phyloP scores from a whole-genome alignment of 2,888 invertebrate genomes.

The Lordiphosa fenestrarum region DNA sequence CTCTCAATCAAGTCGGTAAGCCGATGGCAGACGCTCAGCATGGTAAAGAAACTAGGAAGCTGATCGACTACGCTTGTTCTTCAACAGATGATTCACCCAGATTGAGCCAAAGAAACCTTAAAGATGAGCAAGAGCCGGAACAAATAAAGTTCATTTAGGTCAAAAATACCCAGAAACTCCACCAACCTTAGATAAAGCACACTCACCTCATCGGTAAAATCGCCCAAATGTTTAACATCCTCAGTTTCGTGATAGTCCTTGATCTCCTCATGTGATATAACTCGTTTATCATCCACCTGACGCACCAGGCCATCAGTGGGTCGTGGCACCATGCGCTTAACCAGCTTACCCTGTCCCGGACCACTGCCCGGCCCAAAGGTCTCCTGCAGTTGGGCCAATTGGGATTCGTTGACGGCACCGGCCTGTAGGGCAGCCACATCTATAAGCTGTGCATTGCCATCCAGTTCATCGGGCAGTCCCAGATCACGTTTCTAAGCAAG shows the following conservation, averaged over 20 bases:
- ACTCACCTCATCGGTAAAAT: slow-evolving; percentile 92
- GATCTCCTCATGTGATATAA: slow-evolving; percentile 90
- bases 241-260: slow-evolving; percentile 91
- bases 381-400: slow-evolving; percentile 57
- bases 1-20: too few relatives aligned
- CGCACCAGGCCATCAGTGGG: slow-evolving; percentile 87
- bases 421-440: slow-evolving; percentile 55
- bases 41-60: too few relatives aligned
- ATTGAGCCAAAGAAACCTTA: too few relatives aligned
- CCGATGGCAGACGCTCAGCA: too few relatives aligned
- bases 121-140: too few relatives aligned
- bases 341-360: slow-evolving; percentile 63
- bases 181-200: too few relatives aligned
- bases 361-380: slow-evolving; percentile 49
- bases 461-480: slow-evolving; percentile 71
- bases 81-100: too few relatives aligned
- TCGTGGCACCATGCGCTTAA: slow-evolving; percentile 83
- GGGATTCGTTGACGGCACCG: slow-evolving; percentile 53
- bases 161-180: too few relatives aligned
- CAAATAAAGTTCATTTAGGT: too few relatives aligned
- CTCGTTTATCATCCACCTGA: slow-evolving; percentile 89
- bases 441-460: slow-evolving; percentile 54
- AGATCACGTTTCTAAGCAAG: slow-evolving; percentile 73
- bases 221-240: slow-evolving; percentile 90
- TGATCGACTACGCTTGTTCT: too few relatives aligned